These are phyloP conservation scores for Pomacea maculata DNA, from an alignment of 1,140 invertebrate genomes.

Conservation along the genomic window DNA sequence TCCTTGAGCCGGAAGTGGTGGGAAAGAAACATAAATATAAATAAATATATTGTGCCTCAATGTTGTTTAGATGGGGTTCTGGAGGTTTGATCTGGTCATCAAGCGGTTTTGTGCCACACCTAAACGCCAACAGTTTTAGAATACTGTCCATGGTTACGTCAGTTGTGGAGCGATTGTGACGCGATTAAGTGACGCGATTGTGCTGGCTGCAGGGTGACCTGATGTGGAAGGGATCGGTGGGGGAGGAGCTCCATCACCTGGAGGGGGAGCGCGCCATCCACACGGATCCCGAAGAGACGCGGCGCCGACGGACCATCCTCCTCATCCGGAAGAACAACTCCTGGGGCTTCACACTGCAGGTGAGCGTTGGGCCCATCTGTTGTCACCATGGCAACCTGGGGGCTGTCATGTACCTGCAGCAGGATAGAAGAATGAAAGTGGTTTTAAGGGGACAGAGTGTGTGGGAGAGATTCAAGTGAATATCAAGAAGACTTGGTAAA, in stretches of 20 bases:
- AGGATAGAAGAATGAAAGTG: not conserved
- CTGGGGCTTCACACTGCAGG: slow-evolving; percentile 90
- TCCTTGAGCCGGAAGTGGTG: too few species aligned
- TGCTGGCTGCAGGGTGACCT: slow-evolving; percentile 22
- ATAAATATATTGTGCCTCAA: too few species aligned
- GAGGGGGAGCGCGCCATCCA: slow-evolving; percentile 81
- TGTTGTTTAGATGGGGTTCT: too few species aligned
- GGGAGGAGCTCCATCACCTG: slow-evolving; percentile 74
- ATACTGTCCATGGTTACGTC: too few species aligned
- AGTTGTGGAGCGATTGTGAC: too few species aligned
- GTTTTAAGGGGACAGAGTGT: too few species aligned
- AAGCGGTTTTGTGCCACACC: too few species aligned
- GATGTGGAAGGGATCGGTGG: slow-evolving; percentile 39
- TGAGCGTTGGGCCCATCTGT: slow-evolving; percentile 48
- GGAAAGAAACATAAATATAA: too few species aligned
- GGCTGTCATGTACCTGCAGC: not conserved
- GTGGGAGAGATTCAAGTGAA: too few species aligned
- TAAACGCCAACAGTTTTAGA: too few species aligned
- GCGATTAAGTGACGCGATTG: not conserved
- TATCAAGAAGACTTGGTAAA: too few species aligned
- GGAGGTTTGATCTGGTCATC: too few species aligned
- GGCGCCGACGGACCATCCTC: slow-evolving; percentile 84
- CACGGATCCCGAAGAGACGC: slow-evolving; percentile 83
- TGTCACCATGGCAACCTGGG: not conserved
- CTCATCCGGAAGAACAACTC: slow-evolving; percentile 86